These are phyloP conservation scores for Campylorhamphus procurvoides DNA, from an alignment of 2,113 vertebrate species.

Conservation along the genomic window DNA sequence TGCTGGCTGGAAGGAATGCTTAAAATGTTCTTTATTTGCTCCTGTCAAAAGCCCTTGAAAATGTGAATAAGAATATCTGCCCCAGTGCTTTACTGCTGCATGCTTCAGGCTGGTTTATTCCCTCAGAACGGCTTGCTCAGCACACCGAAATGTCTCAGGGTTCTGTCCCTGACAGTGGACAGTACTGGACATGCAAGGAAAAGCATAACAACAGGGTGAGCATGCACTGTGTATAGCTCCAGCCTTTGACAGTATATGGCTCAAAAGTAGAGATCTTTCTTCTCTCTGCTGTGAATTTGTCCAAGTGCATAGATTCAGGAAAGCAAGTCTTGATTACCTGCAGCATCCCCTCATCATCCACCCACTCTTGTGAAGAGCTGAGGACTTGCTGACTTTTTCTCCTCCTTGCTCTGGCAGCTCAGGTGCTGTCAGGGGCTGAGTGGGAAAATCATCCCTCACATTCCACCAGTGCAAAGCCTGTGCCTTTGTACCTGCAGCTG, in stretches of 20 bases:
- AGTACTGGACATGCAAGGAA: neutral
- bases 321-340: neutral
- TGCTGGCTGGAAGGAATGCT: constrained; percentile 54
- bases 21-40: constrained; percentile 51
- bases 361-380: neutral
- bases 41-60: constrained; percentile 49
- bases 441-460: fast-evolving
- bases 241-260: neutral
- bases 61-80: constrained; percentile 41
- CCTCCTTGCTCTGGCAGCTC: neutral
- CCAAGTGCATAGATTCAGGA: neutral
- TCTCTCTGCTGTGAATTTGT: neutral
- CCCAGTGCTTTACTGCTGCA: neutral
- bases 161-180: neutral
- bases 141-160: neutral
- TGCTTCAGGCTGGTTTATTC: neutral
- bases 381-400: neutral
- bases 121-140: neutral
- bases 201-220: neutral
- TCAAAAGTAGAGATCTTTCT: neutral
- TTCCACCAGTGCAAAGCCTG: neutral
- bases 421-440: neutral
- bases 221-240: neutral
- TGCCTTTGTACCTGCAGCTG: neutral
- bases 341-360: neutral